Percentiles rank a stretch among this genome's conserved stretches.
phyloP scores from a whole-genome alignment of 2,113 vertebrate genomes.

The Orthochromis malagaraziensis region DNA sequence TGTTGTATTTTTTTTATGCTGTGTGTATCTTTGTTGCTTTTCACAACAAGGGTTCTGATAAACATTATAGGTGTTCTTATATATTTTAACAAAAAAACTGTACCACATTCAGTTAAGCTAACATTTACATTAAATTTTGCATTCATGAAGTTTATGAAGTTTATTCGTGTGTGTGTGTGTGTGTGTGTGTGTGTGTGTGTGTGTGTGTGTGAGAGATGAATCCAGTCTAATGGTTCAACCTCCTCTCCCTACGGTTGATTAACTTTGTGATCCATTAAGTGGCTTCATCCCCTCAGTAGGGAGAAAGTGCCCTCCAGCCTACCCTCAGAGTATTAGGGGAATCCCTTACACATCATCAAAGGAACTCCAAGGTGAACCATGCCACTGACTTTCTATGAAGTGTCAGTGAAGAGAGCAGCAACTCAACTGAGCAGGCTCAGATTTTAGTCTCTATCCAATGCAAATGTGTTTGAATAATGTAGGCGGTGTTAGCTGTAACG shows the following conservation, averaged over 20 bases:
- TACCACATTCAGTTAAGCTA: neutral
- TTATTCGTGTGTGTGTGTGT: neutral
- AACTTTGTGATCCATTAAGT: slow-evolving; percentile 70
- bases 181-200: neutral
- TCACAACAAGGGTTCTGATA: neutral
- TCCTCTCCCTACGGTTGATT: slow-evolving; percentile 58
- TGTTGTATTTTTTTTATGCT: neutral
- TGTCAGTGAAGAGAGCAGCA: neutral
- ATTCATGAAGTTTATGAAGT: neutral
- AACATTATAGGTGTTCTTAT: neutral
- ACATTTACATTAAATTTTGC: neutral
- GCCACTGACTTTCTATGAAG: slow-evolving; percentile 13
- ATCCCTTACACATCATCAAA: slow-evolving; percentile 62
- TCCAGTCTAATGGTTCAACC: slow-evolving; percentile 26
- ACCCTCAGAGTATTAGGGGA: slow-evolving; percentile 56
- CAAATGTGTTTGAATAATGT: neutral
- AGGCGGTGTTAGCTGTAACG: neutral
- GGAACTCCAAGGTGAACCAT: slow-evolving; percentile 47
- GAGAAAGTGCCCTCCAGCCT: slow-evolving; percentile 34
- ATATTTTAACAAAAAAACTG: neutral
- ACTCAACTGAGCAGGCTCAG: neutral
- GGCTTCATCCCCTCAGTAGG: slow-evolving; percentile 44
- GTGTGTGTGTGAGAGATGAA: neutral
- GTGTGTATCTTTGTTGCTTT: neutral
- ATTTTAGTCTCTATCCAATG: neutral